Base-by-base conservation (phyloP, 2,113 vertebrate genomes). In the Prinia subflava region DNA sequence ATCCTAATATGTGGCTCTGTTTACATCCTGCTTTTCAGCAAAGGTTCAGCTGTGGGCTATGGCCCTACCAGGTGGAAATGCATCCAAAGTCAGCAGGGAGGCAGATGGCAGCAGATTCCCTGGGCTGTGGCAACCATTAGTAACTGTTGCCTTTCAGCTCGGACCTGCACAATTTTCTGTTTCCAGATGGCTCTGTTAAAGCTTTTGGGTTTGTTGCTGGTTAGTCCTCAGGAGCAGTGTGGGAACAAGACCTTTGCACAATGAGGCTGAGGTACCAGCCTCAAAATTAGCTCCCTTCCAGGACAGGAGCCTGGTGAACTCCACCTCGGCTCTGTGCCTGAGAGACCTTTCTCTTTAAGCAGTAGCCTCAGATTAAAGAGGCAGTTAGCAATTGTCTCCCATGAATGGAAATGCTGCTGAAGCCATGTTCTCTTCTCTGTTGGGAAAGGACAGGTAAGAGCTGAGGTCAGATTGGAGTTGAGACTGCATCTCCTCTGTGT, bases 41-140 rank as follows among this genome's bases (percentile, higher is more conserved):
- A 53, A 62, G 20, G 41, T 92, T 91, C 78, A 59, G 49, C 67
- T 83, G 25, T 76, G 55, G 67, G 20, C 79, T 69, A 4, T 90
- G 67, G 67, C 13, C 49, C 31, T 85, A n/a, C 63, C 59, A 73
- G 30, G 62, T 80, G 35, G 70, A 88, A 88, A 92, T 2, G 4
- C 41, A 50, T 80, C 67, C 63, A 53, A 57, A 92, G 44, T 62
- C 78, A 87, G 22, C 49, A 25, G 44, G 70, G 70, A 85, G 85
- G 87, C 88, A 95, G 90, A 90, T 79, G 82, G 65, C 53, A 90
- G 75, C 67, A 69, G 75, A n/a, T 87, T 90, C 85, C 85, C 46
- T 31, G 44, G 46, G 20, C 27, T 76, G 44, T 83, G 79, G 46
- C 67, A 68, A 1, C 25, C 67, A 46, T 87, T 76, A 88, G 79